These are phyloP conservation scores for Rattus norvegicus DNA, from an alignment of 2,113 vertebrate species.

Conservation along the genomic window DNA sequence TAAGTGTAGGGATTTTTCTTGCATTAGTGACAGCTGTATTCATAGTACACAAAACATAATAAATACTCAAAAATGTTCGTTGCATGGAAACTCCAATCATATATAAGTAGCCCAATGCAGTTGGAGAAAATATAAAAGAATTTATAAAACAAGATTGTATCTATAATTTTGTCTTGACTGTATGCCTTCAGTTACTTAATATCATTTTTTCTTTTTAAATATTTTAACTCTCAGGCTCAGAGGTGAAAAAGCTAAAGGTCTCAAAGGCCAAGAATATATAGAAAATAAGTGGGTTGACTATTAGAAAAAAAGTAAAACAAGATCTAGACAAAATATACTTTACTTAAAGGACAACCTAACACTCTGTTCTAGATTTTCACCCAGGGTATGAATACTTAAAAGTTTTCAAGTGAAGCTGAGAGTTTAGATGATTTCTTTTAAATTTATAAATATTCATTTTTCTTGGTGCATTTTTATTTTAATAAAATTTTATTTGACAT, in stretches of 20 bases:
- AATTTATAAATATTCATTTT: conserved; percentile 19
- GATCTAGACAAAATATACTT: background rate
- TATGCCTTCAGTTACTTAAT: conserved; percentile 2
- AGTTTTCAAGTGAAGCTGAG: conserved; percentile 26
- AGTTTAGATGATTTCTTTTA: background rate
- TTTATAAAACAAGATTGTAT: background rate
- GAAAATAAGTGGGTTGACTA: background rate
- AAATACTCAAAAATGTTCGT: conserved; percentile 38
- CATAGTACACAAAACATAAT: background rate
- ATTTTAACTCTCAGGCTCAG: background rate
- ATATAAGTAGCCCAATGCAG: background rate
- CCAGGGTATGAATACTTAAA: background rate
- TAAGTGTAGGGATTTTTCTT: background rate
- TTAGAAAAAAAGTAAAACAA: background rate
- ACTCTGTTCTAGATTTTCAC: background rate
- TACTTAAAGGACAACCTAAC: background rate
- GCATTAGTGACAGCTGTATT: background rate
- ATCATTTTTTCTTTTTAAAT: conserved; percentile 30
- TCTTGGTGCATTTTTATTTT: background rate
- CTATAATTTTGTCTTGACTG: background rate
- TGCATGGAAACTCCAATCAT: background rate
- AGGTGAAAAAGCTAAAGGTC: conserved; percentile 2
- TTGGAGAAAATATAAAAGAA: background rate
- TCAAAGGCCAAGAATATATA: background rate
- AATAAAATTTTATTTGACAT: background rate